Evolutionary conservation across 2,888 invertebrate genomes (phyloP).

Genomic region (Branchellion lobata): DNA sequence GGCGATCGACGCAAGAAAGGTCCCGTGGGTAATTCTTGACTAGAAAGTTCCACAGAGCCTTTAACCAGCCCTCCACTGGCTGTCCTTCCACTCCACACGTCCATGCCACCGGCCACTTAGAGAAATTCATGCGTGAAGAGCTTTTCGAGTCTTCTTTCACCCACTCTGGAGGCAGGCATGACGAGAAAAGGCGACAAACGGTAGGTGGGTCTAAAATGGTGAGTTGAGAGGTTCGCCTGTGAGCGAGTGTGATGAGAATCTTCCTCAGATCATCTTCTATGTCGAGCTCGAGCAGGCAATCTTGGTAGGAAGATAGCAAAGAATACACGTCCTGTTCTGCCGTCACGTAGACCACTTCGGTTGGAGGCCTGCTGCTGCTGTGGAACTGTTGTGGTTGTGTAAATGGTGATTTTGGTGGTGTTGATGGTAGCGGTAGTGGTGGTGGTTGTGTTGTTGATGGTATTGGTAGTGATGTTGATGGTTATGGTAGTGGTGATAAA

Average conservation of each 20-base stretch:
- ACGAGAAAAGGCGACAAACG: slow-evolving; percentile 48
- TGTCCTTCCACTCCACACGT: slow-evolving; percentile 47
- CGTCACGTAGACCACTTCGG: slow-evolving; percentile 48
- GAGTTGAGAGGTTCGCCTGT: slow-evolving; percentile 51
- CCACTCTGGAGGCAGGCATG: slow-evolving; percentile 51
- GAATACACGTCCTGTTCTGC: slow-evolving; percentile 28
- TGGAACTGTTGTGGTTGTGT: background rate
- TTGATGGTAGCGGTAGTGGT: no score
- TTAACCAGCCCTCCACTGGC: slow-evolving; percentile 51
- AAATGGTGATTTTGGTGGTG: no score
- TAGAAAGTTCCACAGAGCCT: slow-evolving; percentile 51
- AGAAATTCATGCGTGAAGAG: background rate
- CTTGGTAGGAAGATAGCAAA: slow-evolving; percentile 49
- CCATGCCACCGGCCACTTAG: slow-evolving; percentile 48
- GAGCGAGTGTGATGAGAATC: slow-evolving; percentile 37
- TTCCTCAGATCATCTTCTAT: slow-evolving; percentile 49
- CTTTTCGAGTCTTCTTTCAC: background rate
- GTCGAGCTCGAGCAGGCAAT: slow-evolving; percentile 51
- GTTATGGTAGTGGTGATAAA: no score
- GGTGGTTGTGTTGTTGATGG: no score
- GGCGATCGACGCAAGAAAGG: slow-evolving; percentile 49
- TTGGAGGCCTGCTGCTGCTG: slow-evolving; percentile 48
- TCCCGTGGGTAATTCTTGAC: slow-evolving; percentile 46
- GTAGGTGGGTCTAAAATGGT: slow-evolving; percentile 44
- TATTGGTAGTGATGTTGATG: no score